Evolutionary conservation across 2,888 invertebrate genomes (phyloP).

Genomic region (Lottia scabra): DNA sequence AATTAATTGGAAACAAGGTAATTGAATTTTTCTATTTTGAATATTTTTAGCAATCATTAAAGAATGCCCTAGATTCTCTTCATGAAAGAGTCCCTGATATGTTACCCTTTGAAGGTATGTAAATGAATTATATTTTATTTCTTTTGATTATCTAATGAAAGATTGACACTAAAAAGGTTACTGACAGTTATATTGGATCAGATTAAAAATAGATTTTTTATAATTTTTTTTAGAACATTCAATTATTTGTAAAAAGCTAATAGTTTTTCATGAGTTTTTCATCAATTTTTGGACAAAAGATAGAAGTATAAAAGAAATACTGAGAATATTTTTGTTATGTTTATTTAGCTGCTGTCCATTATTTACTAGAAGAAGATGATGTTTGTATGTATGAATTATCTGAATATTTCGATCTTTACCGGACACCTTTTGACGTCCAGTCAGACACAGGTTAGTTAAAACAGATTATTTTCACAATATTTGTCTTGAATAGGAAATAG

Average conservation of each 20-base stretch:
- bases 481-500: background rate
- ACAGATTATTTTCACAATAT: background rate
- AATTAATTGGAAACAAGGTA: too few species aligned
- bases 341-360: conserved; percentile 54
- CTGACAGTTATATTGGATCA: too few species aligned
- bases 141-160: too few species aligned
- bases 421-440: conserved; percentile 58
- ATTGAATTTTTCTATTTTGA: too few species aligned
- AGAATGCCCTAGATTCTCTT: conserved; percentile 59
- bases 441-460: conserved; percentile 58
- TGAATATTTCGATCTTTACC: conserved; percentile 53
- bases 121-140: too few species aligned
- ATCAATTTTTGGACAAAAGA: too few species aligned
- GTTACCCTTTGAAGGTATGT: conserved; percentile 64
- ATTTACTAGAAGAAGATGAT: conserved; percentile 56
- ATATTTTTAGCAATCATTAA: conserved; percentile 58
- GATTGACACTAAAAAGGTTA: too few species aligned
- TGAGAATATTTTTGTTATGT: conserved; percentile 5
- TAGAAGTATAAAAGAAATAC: background rate
- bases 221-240: too few species aligned
- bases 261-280: too few species aligned
- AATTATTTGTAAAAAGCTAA: too few species aligned
- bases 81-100: conserved; percentile 64
- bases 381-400: conserved; percentile 48
- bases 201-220: too few species aligned